phyloP scores from a whole-genome alignment of 2,888 invertebrate species.

The Eristalinus sepulchralis region DNA sequence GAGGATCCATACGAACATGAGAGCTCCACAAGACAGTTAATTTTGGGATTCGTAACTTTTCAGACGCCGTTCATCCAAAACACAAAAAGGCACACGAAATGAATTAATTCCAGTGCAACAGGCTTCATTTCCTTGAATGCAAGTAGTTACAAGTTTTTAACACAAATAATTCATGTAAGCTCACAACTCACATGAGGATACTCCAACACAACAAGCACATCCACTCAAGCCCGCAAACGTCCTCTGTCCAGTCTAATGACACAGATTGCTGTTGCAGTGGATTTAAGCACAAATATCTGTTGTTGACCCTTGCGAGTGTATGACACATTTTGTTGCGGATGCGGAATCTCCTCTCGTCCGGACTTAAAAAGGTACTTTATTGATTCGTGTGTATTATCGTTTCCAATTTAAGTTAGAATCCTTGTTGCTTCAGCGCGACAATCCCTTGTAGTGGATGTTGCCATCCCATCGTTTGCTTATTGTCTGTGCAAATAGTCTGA shows the following conservation, averaged over 20 bases:
- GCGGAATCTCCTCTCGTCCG: neutral
- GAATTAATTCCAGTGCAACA: no score
- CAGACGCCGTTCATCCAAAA: no score
- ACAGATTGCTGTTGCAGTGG: neutral
- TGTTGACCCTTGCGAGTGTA: neutral
- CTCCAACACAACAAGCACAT: neutral
- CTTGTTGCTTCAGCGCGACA: constrained; percentile 32
- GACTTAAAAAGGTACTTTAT: constrained; percentile 1
- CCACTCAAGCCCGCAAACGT: neutral
- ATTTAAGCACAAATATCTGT: constrained; percentile 36
- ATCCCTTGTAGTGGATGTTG: constrained; percentile 34
- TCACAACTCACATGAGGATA: neutral
- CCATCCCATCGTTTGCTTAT: constrained; percentile 60
- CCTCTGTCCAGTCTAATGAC: neutral
- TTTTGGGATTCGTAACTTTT: no score
- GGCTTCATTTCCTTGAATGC: neutral
- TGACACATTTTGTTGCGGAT: neutral
- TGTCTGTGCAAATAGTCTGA: constrained; percentile 66
- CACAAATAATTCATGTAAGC: neutral
- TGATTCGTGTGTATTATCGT: constrained; percentile 38
- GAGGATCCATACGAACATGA: no score
- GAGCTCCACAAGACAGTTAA: no score
- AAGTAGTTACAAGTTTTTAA: neutral
- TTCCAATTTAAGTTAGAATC: constrained; percentile 52
- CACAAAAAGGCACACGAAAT: no score